These are phyloP conservation scores for Oenanthe oenanthe DNA, from an alignment of 2,113 vertebrate genomes.

Conservation along the genomic window DNA sequence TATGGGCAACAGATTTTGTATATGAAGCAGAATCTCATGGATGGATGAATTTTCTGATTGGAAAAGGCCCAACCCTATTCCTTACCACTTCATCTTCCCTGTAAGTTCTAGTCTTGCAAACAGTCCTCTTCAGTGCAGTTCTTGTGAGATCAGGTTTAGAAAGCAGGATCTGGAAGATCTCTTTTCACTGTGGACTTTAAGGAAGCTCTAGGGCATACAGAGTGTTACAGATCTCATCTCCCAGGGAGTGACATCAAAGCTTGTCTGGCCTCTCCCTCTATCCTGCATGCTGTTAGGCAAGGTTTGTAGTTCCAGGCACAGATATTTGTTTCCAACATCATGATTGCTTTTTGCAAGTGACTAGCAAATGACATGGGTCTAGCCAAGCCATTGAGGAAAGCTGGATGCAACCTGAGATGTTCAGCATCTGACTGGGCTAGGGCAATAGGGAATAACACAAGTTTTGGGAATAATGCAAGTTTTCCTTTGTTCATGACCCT, in stretches of 20 bases:
- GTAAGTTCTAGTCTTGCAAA: not conserved
- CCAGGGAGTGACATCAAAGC: not conserved
- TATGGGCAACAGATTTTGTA: not conserved
- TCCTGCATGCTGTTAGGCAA: not conserved
- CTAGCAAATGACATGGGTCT: not conserved
- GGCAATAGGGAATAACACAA: too few species aligned
- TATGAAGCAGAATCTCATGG: not conserved
- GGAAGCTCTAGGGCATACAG: not conserved
- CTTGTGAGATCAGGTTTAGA: not conserved
- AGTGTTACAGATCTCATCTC: not conserved
- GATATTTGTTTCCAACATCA: not conserved
- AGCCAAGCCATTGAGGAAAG: not conserved
- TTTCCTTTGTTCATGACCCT: not conserved
- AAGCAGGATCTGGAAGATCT: not conserved
- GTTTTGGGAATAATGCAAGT: not conserved
- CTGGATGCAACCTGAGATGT: not conserved
- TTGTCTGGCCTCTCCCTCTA: not conserved
- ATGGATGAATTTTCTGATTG: not conserved
- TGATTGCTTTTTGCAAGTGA: fast-evolving
- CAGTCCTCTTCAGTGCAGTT: not conserved
- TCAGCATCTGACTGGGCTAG: not conserved
- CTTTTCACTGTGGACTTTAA: not conserved
- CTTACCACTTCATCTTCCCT: not conserved
- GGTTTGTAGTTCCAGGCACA: not conserved
- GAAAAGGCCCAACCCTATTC: not conserved